phyloP scores from a whole-genome alignment of 2,888 invertebrate genomes.

The Stramonita haemastoma region DNA sequence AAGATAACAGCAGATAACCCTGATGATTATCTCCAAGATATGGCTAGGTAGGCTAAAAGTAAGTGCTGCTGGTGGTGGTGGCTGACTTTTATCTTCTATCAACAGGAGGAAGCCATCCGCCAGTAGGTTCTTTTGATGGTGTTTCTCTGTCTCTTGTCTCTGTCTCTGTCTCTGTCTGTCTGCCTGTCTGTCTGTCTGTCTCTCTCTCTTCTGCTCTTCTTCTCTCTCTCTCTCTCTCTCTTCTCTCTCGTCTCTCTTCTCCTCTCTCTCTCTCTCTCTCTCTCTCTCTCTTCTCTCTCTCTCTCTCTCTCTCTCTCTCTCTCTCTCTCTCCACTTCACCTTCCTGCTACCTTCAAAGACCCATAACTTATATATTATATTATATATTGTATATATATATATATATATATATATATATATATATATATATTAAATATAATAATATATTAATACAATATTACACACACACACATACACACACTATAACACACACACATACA shows the following conservation, averaged over 20 bases:
- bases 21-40: too few relatives aligned
- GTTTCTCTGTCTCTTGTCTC: background rate
- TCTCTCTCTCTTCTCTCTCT: background rate
- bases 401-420: too few relatives aligned
- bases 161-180: background rate
- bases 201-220: background rate
- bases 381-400: too few relatives aligned
- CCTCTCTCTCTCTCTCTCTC: background rate
- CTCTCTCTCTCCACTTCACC: background rate
- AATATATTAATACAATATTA: too few relatives aligned
- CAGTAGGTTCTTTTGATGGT: background rate
- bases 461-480: too few relatives aligned
- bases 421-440: too few relatives aligned
- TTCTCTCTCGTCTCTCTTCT: constrained; percentile 6
- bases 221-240: background rate
- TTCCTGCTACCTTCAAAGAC: background rate
- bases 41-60: too few relatives aligned
- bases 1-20: too few relatives aligned
- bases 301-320: background rate
- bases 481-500: too few relatives aligned
- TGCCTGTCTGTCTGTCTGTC: background rate
- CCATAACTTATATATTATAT: too few relatives aligned
- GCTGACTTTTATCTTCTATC: background rate
- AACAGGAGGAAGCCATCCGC: background rate
- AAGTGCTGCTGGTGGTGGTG: too few relatives aligned